Evolutionary conservation across 1,140 invertebrate genomes (phyloP).

Genomic region (Heliconius congener): DNA sequence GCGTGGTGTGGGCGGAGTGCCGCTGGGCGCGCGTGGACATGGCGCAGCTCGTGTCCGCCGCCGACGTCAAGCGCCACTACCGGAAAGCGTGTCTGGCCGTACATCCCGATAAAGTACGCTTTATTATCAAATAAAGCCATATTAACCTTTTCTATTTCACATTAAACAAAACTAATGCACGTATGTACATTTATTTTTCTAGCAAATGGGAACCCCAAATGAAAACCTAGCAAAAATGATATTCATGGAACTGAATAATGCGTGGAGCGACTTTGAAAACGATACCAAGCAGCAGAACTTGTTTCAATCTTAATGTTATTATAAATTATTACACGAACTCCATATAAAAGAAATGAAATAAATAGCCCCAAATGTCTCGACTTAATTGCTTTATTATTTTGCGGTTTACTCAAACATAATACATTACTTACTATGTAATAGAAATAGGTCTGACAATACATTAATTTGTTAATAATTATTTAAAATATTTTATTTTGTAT

Average conservation of each 20-base stretch:
- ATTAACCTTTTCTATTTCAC: not conserved
- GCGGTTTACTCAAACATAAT: not conserved
- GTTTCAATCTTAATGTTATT: conserved; percentile 81
- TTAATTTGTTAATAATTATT: not conserved
- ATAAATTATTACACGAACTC: not conserved
- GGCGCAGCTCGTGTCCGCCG: conserved; percentile 93
- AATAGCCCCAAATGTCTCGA: conserved; percentile 27
- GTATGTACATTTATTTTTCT: not conserved
- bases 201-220: conserved; percentile 94
- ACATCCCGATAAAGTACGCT: conserved; percentile 97
- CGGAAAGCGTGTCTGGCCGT: conserved; percentile 97
- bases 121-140: too few species aligned
- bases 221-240: conserved; percentile 97
- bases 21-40: conserved; percentile 97
- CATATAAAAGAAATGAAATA: conserved; percentile 9
- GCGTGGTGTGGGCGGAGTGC: conserved; percentile 96
- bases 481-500: too few species aligned
- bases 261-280: conserved; percentile 98
- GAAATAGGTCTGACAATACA: not conserved
- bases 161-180: not conserved
- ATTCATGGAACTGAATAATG: conserved; percentile 99
- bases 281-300: conserved; percentile 92
- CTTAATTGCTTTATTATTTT: conserved; percentile 16
- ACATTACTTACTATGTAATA: not conserved
- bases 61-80: conserved; percentile 98